These are phyloP conservation scores for Xiphydria camelus DNA, from an alignment of 2,888 invertebrate genomes.

Conservation along the genomic window DNA sequence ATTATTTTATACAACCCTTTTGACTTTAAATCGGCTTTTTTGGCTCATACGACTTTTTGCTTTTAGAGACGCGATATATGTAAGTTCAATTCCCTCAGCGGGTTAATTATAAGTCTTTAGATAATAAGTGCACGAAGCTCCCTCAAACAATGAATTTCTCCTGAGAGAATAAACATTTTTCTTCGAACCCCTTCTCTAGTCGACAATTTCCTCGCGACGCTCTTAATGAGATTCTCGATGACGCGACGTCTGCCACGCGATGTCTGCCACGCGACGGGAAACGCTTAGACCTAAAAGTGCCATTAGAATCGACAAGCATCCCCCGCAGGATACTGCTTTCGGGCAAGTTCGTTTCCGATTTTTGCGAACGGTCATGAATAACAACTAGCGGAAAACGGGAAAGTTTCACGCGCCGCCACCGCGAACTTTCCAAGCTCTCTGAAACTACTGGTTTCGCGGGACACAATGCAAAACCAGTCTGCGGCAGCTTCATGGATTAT, in stretches of 20 bases:
- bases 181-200: no score
- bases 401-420: conserved; percentile 35
- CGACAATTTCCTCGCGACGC: conserved; percentile 37
- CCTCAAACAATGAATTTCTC: no score
- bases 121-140: no score
- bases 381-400: conserved; percentile 47
- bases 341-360: conserved; percentile 35
- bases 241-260: conserved; percentile 27
- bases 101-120: no score
- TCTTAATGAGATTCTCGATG: conserved; percentile 47
- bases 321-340: conserved; percentile 40
- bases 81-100: no score
- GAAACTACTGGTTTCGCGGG: conserved; percentile 17
- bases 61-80: no score
- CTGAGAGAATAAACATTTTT: no score
- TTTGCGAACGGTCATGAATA: conserved; percentile 46
- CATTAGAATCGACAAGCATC: conserved; percentile 35
- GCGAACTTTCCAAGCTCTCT: conserved; percentile 22
- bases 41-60: no score
- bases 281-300: conserved; percentile 37
- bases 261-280: neutral
- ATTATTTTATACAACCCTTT: no score
- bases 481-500: conserved; percentile 1
- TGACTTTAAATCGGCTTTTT: no score
- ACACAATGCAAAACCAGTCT: conserved; percentile 13